Base-by-base conservation (phyloP, 1,140 invertebrate genomes). In the Drosophila hydei region DNA sequence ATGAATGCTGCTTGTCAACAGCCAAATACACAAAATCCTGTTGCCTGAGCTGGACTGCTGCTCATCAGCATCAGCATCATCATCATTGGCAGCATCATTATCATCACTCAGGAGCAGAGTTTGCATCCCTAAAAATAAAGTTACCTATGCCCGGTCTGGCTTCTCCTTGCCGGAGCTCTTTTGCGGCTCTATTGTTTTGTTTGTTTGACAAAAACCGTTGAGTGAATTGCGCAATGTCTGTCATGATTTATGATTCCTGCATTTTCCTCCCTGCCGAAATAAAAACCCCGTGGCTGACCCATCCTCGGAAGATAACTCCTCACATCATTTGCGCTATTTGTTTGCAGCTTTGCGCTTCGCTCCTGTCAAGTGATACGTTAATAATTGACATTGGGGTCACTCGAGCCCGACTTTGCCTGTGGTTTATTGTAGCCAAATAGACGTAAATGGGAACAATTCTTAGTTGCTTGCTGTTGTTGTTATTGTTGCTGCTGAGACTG, bases 381-480 rank as follows among this genome's bases (percentile, higher is more conserved):
- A 90, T 90, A 90, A 90, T 90, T 90, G 88, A 90, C 88, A 90
- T 75, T 75, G 83, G 88, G 88, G 88, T 90, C 88, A 90, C 61
- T 89, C 56, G 50, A 42, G 65, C 59, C 51, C 64, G 59, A 48
- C 55, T 65, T 38, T 43, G 59, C 50, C 81, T 87, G 83, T 61
- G 81, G 83, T 88, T 75, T 81, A 73, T 79, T 51, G 69, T 71
- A 68, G 69, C 56, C 58, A 64, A 76, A 80, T 69, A 59, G 51
- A 75, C 55, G 63, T 55, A 58, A 63, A 75, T 67, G 50, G 48
- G 38, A 62, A 62, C 59, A 11, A 36, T 52, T 18, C 19, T 30
- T 4, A 3, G 9, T 27, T 40, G 21, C n/a, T 47, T 50, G 6
- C 47, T 23, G 30, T 33, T 33, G 9, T 12, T 23, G 21, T 4